These are phyloP conservation scores for Tachina grossa DNA, from an alignment of 2,888 invertebrate genomes.

Conservation along the genomic window DNA sequence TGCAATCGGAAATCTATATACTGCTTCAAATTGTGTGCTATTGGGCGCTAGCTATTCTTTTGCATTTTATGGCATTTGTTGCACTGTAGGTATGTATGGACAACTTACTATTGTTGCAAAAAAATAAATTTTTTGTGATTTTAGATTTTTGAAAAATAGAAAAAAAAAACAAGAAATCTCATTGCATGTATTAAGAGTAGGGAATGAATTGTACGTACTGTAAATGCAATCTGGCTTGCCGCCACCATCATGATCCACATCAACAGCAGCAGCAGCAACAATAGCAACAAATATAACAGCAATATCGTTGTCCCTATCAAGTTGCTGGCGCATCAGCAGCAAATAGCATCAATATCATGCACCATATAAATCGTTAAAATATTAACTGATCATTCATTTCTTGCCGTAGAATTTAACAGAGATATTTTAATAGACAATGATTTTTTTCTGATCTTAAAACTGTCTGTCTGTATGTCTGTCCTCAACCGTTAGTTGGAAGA, in stretches of 20 bases:
- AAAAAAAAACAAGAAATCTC: neutral
- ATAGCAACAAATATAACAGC: neutral
- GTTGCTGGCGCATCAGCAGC: slow-evolving; percentile 61
- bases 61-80: slow-evolving; percentile 30
- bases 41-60: neutral
- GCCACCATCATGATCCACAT: slow-evolving; percentile 64
- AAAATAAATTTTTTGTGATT: slow-evolving; percentile 52
- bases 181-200: slow-evolving; percentile 22
- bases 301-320: slow-evolving; percentile 47
- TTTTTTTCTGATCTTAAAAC: slow-evolving; percentile 15
- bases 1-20: slow-evolving; percentile 54
- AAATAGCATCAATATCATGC: slow-evolving; percentile 57
- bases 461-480: neutral
- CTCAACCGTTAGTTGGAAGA: neutral
- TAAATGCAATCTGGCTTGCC: slow-evolving; percentile 67
- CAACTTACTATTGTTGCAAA: slow-evolving; percentile 40
- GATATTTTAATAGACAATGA: slow-evolving; percentile 67
- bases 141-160: neutral
- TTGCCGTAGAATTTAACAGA: slow-evolving; percentile 49
- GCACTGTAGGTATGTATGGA: slow-evolving; percentile 3
- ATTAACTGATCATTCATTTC: slow-evolving; percentile 59
- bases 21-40: slow-evolving; percentile 28
- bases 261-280: slow-evolving; percentile 33
- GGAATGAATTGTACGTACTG: slow-evolving; percentile 62
- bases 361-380: slow-evolving; percentile 66